Conservation (phyloP, 92 coral and sea anemone species). For the Porites cylindrica region DNA sequence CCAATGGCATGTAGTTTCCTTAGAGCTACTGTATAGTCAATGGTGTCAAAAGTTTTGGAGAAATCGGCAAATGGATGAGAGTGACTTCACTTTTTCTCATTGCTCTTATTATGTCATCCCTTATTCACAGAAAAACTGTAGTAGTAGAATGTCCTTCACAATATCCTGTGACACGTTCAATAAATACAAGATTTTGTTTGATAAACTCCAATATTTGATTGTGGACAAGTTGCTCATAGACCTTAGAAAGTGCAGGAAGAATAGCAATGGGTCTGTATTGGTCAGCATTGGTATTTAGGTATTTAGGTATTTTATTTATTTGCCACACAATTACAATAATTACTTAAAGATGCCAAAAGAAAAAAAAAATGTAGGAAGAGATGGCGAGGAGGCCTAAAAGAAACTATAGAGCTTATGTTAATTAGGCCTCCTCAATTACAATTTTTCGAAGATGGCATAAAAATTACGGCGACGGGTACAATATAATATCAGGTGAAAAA, state of each 20-base stretch:
- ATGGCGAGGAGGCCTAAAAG: too few relatives aligned
- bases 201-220: constrained; percentile 33
- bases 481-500: too few relatives aligned
- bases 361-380: too few relatives aligned
- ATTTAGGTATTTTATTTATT: too few relatives aligned
- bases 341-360: too few relatives aligned
- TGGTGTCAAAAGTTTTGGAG: constrained; percentile 47
- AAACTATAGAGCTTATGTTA: too few relatives aligned
- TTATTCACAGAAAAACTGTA: constrained; percentile 21
- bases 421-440: too few relatives aligned
- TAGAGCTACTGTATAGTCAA: neutral
- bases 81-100: constrained; percentile 35
- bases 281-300: neutral
- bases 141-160: constrained; percentile 49
- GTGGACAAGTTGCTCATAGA: constrained; percentile 19
- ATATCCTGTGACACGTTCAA: neutral
- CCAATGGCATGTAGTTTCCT: too few relatives aligned
- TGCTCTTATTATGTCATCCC: constrained; percentile 52
- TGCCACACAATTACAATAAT: too few relatives aligned
- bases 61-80: constrained; percentile 36
- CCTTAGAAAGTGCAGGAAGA: constrained; percentile 23
- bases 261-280: constrained; percentile 22
- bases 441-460: too few relatives aligned
- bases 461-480: too few relatives aligned
- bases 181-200: neutral